These are phyloP conservation scores for Papilio protenor DNA, from an alignment of 2,888 invertebrate genomes.

Conservation along the genomic window DNA sequence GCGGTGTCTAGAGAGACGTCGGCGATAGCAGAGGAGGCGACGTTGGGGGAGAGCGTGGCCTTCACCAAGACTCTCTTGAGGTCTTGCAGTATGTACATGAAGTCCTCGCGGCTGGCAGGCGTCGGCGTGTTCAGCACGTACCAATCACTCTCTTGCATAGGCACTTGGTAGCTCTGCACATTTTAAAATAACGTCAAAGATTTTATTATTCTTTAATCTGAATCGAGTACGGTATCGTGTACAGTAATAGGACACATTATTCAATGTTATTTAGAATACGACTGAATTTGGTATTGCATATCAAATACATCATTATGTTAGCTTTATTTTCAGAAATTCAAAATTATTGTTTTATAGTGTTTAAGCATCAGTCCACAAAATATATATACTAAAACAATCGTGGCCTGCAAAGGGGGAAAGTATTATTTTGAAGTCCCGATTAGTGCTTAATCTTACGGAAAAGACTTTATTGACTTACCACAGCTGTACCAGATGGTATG, in stretches of 20 bases:
- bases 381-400: too few relatives aligned
- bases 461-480: constrained; percentile 78
- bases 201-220: not conserved
- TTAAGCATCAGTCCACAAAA: too few relatives aligned
- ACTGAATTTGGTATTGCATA: too few relatives aligned
- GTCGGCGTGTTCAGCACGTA: constrained; percentile 60
- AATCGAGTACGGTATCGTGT: too few relatives aligned
- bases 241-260: too few relatives aligned
- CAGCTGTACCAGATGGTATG: constrained; percentile 81
- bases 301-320: too few relatives aligned
- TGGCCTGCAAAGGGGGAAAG: too few relatives aligned
- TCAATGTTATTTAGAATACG: too few relatives aligned
- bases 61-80: constrained; percentile 93
- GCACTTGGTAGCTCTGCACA: constrained; percentile 85
- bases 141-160: constrained; percentile 88
- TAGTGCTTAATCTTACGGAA: not conserved
- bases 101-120: constrained; percentile 88
- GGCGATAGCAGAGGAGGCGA: constrained; percentile 88
- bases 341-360: too few relatives aligned
- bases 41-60: constrained; percentile 86
- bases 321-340: too few relatives aligned
- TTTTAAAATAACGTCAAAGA: not conserved
- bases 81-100: constrained; percentile 93
- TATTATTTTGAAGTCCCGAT: not conserved
- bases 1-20: constrained; percentile 95